phyloP scores from a whole-genome alignment of 2,888 invertebrate species.

The Meliscaeva auricollis region DNA sequence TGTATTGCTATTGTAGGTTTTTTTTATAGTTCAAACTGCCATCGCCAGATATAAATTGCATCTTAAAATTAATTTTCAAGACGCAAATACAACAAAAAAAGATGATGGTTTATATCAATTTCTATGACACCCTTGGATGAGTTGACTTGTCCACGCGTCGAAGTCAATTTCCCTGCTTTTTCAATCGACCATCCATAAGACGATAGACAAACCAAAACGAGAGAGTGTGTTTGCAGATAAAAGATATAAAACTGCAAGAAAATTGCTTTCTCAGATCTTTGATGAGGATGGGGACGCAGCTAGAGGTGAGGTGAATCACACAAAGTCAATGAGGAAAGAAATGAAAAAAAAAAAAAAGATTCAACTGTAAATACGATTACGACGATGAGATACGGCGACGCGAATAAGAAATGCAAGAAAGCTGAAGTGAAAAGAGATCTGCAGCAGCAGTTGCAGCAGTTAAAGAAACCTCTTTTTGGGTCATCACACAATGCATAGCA shows the following conservation, averaged over 20 bases:
- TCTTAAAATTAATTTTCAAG: constrained; percentile 28
- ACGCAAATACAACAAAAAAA: constrained; percentile 14
- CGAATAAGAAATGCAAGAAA: constrained; percentile 45
- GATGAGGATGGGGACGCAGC: background rate
- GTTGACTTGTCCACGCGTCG: constrained; percentile 37
- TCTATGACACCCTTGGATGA: constrained; percentile 44
- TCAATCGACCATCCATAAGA: background rate
- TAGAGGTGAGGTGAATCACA: background rate
- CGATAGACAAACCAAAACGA: background rate
- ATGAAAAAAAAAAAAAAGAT: constrained; percentile 7
- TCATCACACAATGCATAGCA: constrained; percentile 61
- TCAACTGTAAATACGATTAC: constrained; percentile 62
- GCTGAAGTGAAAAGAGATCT: constrained; percentile 38
- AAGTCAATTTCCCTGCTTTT: constrained; percentile 25
- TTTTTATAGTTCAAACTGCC: background rate
- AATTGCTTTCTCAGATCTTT: constrained; percentile 49
- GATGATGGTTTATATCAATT: constrained; percentile 37
- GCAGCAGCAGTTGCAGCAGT: constrained; percentile 30
- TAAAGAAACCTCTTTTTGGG: constrained; percentile 70
- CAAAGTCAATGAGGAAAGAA: constrained; percentile 22
- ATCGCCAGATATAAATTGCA: constrained; percentile 13
- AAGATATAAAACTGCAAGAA: constrained; percentile 55
- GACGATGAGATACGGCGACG: constrained; percentile 36
- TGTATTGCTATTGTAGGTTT: constrained; percentile 6
- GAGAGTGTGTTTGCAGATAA: constrained; percentile 30